Percentiles rank a stretch among this genome's conserved stretches.
These are phyloP conservation scores for Tachysurus fulvidraco DNA, from an alignment of 2,113 vertebrate genomes.

Conservation along the genomic window DNA sequence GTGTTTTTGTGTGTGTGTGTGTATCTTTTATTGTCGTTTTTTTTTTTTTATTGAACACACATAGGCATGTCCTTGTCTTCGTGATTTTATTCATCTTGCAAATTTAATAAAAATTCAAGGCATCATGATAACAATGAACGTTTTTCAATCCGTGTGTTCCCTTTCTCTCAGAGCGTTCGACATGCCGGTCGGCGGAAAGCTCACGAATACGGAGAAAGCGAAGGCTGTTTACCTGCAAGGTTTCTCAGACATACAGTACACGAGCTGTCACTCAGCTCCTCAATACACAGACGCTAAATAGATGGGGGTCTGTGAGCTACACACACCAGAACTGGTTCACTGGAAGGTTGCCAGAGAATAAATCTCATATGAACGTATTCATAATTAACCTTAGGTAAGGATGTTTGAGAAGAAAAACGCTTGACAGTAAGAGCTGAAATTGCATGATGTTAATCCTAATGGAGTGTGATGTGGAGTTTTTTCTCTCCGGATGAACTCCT, in stretches of 20 bases:
- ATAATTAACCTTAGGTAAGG: neutral
- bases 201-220: neutral
- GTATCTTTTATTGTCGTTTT: neutral
- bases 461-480: slow-evolving; percentile 68
- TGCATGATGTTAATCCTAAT: slow-evolving; percentile 60
- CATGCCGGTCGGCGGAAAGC: neutral
- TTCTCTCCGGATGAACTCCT: slow-evolving; percentile 61
- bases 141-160: neutral
- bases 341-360: neutral
- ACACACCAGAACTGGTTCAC: neutral
- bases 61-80: neutral
- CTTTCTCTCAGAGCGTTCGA: slow-evolving; percentile 2
- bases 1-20: no score
- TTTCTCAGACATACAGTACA: neutral
- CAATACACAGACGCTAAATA: neutral
- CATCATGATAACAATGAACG: neutral
- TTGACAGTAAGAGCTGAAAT: neutral
- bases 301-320: neutral
- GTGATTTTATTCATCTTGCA: neutral
- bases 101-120: neutral
- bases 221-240: neutral
- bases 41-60: neutral
- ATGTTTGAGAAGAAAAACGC: neutral
- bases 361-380: no score
- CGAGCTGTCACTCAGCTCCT: neutral